Percentiles rank a stretch among this genome's conserved stretches.
Evolutionary conservation across 1,140 invertebrate genomes (phyloP).

Genomic region (Scaptomyza pallida): DNA sequence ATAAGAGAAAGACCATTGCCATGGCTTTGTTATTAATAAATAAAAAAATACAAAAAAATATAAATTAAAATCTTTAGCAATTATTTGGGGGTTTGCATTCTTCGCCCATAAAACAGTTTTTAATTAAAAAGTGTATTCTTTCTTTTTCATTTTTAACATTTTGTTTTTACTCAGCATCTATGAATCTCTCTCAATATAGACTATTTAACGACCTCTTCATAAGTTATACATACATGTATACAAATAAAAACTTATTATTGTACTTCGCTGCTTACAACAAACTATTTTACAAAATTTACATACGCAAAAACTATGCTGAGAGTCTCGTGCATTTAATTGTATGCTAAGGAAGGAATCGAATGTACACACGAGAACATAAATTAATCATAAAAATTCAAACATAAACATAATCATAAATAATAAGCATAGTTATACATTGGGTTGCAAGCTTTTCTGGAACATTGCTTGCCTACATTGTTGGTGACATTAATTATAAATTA

Average conservation of each 20-base stretch:
- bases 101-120: conserved; percentile 47
- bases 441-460: conserved; percentile 63
- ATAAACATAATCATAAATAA: conserved; percentile 42
- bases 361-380: conserved; percentile 44
- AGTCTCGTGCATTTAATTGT: conserved; percentile 54
- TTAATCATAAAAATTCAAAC: conserved; percentile 38
- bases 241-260: conserved; percentile 80
- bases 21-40: conserved; percentile 3
- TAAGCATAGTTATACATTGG: conserved; percentile 43
- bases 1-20: background rate
- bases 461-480: conserved; percentile 10
- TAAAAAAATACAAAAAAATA: conserved; percentile 13
- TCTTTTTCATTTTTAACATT: conserved; percentile 54
- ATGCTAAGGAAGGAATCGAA: conserved; percentile 69
- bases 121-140: conserved; percentile 49
- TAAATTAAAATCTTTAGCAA: background rate
- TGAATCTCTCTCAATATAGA: conserved; percentile 62
- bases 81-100: conserved; percentile 45
- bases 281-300: conserved; percentile 80
- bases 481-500: conserved; percentile 62
- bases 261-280: conserved; percentile 82
- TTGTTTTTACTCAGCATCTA: conserved; percentile 54
- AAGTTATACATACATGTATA: conserved; percentile 49
- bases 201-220: conserved; percentile 59
- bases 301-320: conserved; percentile 60